Conservation (phyloP, 2,797 vertebrate genomes). For the Scyliorhinus canicula region DNA sequence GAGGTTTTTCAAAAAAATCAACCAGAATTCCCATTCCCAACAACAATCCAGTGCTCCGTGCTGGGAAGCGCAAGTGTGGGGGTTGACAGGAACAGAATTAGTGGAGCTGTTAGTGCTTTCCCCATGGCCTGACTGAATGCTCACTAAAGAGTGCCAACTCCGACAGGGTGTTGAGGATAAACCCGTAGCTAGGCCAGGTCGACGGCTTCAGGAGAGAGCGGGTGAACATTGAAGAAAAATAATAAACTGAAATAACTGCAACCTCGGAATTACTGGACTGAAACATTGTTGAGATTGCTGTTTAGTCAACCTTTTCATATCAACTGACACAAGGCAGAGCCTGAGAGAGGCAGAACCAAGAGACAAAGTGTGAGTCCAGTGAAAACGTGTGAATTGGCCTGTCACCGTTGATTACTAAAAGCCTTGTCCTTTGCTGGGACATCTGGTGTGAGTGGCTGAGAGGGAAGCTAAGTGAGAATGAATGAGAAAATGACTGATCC, state of each 20-base stretch:
- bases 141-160: background rate
- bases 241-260: background rate
- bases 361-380: background rate
- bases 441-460: constrained; percentile 73
- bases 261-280: background rate
- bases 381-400: constrained; percentile 69
- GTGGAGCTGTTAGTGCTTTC: background rate
- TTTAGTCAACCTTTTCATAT: background rate
- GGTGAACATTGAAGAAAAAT: background rate
- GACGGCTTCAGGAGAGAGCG: background rate
- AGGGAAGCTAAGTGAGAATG: constrained; percentile 68
- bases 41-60: background rate
- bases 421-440: constrained; percentile 68
- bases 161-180: background rate
- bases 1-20: background rate
- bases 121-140: background rate
- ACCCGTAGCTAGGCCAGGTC: background rate
- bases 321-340: background rate
- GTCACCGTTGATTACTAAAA: constrained; percentile 71
- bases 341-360: constrained; percentile 59
- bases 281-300: constrained; percentile 9
- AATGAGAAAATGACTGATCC: constrained; percentile 72
- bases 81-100: background rate
- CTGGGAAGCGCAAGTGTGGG: background rate
- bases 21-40: background rate